A percentile compares a stretch with the other conserved stretches of the same genome.
phyloP scores from a whole-genome alignment of 2,888 invertebrate species.

The Steinernema scapterisci region DNA sequence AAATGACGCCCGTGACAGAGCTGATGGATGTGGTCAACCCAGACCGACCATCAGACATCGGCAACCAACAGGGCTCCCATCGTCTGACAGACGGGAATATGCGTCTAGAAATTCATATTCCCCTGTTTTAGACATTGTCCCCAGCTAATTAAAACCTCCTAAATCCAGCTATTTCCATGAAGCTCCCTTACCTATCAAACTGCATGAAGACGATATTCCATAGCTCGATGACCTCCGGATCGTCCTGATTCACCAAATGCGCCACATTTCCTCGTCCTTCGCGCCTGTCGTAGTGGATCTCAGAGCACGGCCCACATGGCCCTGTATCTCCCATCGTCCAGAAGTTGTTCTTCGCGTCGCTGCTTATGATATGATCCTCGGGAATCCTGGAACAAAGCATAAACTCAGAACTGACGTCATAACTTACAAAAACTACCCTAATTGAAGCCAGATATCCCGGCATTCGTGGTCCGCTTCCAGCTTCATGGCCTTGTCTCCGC shows the following conservation, averaged over 20 bases:
- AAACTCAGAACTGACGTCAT: too few species aligned
- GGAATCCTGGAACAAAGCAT: conserved; percentile 72
- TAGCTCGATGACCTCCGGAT: conserved; percentile 95
- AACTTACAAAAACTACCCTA: conserved; percentile 14
- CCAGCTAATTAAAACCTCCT: background rate
- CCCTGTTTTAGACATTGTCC: too few species aligned
- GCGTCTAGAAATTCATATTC: too few species aligned
- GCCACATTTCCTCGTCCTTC: conserved; percentile 77
- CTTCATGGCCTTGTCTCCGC: conserved; percentile 77
- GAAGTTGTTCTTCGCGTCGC: conserved; percentile 95
- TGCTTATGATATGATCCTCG: conserved; percentile 74
- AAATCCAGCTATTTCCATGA: background rate
- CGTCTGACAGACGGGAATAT: too few species aligned
- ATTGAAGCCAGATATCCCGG: conserved; percentile 68
- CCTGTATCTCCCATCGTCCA: conserved; percentile 99
- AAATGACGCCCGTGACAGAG: too few species aligned
- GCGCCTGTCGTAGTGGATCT: conserved; percentile 89
- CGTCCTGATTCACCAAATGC: conserved; percentile 91
- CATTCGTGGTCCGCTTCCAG: conserved; percentile 90
- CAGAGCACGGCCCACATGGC: conserved; percentile 98
- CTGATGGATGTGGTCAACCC: too few species aligned
- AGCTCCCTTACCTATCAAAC: conserved; percentile 78
- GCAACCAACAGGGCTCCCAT: too few species aligned
- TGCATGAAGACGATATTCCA: conserved; percentile 99
- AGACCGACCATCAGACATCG: too few species aligned